Percentiles rank a stretch among this genome's conserved stretches.
phyloP scores from a whole-genome alignment of 2,888 invertebrate species.

The Blera fallax region DNA sequence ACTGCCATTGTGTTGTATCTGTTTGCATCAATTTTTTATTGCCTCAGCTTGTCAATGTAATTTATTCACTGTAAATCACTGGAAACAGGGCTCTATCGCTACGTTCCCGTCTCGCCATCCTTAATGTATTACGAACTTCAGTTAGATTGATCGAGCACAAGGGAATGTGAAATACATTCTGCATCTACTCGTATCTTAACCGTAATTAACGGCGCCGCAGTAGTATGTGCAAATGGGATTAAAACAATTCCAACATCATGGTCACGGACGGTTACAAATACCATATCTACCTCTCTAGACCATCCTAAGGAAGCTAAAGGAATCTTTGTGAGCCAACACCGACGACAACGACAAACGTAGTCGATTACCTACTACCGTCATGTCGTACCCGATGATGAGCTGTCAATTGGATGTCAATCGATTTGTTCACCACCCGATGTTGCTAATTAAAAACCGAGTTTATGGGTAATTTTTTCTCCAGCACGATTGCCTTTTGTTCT shows the following conservation, averaged over 20 bases:
- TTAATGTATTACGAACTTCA: slow-evolving; percentile 30
- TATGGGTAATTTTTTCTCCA: slow-evolving; percentile 17
- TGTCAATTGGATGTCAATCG: slow-evolving; percentile 67
- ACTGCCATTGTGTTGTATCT: slow-evolving; percentile 55
- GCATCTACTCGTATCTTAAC: slow-evolving; percentile 34
- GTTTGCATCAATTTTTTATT: slow-evolving; percentile 56
- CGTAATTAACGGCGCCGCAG: slow-evolving; percentile 27
- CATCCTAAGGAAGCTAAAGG: neutral
- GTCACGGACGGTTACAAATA: slow-evolving; percentile 18
- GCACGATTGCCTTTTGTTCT: slow-evolving; percentile 28
- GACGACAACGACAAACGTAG: slow-evolving; percentile 12
- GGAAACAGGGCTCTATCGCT: neutral
- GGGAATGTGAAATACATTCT: slow-evolving; percentile 13
- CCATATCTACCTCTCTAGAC: slow-evolving; percentile 20
- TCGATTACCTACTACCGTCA: slow-evolving; percentile 36
- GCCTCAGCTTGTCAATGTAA: slow-evolving; percentile 42
- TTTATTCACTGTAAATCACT: slow-evolving; percentile 64
- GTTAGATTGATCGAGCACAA: slow-evolving; percentile 44
- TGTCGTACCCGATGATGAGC: slow-evolving; percentile 44
- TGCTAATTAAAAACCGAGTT: slow-evolving; percentile 54
- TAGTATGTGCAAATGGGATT: neutral
- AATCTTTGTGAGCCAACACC: neutral
- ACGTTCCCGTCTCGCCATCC: neutral
- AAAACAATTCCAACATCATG: slow-evolving; percentile 21
- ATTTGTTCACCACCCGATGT: slow-evolving; percentile 58